Evolutionary conservation across 2,888 invertebrate species (phyloP).

Genomic region (Drosophila melanocephala): DNA sequence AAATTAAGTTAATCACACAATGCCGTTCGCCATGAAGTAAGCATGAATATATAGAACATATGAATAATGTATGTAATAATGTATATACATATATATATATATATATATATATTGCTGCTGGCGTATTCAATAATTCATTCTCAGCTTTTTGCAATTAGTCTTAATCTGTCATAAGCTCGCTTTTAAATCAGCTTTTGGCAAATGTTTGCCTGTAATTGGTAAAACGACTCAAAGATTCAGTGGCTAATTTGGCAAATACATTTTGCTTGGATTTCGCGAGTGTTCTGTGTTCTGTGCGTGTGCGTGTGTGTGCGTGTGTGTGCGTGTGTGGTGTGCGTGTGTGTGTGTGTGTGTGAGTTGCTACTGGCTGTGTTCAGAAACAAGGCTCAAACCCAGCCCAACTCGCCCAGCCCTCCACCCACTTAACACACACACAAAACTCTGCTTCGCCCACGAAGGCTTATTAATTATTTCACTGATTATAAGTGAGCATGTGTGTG

Average conservation of each 20-base stretch:
- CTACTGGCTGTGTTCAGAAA: slow-evolving; percentile 26
- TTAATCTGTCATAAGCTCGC: not conserved
- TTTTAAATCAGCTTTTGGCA: not conserved
- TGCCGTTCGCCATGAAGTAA: not conserved
- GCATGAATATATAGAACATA: not conserved
- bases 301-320: not conserved
- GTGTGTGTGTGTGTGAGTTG: slow-evolving; percentile 7
- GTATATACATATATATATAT: not conserved
- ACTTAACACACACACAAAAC: slow-evolving; percentile 16
- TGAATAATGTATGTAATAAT: not conserved
- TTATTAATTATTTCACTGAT: slow-evolving; percentile 62
- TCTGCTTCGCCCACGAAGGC: slow-evolving; percentile 26
- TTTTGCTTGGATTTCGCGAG: not conserved
- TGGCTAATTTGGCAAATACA: slow-evolving; percentile 2
- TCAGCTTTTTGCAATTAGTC: not conserved
- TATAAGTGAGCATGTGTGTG: not conserved
- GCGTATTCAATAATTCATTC: not conserved
- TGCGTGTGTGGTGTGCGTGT: slow-evolving; percentile 3
- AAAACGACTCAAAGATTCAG: not conserved
- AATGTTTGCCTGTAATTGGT: not conserved
- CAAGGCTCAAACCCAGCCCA: slow-evolving; percentile 12
- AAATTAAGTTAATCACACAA: not conserved
- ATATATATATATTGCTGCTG: not conserved
- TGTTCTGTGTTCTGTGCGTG: not conserved
- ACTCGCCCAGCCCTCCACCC: not conserved